phyloP scores from a whole-genome alignment of 2,113 vertebrate genomes.

The Lasiurus borealis region DNA sequence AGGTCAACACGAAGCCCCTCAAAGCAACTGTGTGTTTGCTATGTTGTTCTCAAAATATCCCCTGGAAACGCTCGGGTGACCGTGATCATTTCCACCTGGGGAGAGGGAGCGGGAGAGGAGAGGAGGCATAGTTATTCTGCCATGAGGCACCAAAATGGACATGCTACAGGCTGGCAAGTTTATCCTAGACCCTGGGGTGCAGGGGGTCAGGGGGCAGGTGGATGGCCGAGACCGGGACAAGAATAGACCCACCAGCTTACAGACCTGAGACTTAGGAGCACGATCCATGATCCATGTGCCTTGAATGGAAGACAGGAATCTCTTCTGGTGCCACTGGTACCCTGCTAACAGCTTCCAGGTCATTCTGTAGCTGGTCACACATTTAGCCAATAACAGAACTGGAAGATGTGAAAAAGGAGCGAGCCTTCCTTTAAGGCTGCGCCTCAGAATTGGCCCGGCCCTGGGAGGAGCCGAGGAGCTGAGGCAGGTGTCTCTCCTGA shows the following conservation, averaged over 20 bases:
- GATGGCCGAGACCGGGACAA: background rate
- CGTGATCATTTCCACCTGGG: background rate
- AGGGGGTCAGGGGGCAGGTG: too few relatives aligned
- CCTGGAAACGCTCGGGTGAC: background rate
- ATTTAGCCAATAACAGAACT: too few relatives aligned
- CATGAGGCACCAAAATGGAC: background rate
- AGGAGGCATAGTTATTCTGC: background rate
- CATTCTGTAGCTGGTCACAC: background rate
- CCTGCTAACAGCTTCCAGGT: background rate
- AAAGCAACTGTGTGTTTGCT: background rate
- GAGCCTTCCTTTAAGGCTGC: too few relatives aligned
- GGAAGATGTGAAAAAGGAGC: background rate
- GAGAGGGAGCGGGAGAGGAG: background rate
- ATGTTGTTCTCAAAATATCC: background rate
- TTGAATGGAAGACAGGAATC: background rate
- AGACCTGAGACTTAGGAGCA: background rate
- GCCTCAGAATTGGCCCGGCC: fast-evolving
- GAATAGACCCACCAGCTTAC: background rate
- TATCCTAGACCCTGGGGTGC: fast-evolving
- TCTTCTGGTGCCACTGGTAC: background rate
- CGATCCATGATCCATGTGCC: background rate
- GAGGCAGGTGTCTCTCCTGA: too few relatives aligned
- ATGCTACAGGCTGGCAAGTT: background rate
- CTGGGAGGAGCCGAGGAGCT: fast-evolving
- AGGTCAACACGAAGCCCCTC: background rate